Conservation (phyloP, 2,797 vertebrate species). For the Poecilia gillii region DNA sequence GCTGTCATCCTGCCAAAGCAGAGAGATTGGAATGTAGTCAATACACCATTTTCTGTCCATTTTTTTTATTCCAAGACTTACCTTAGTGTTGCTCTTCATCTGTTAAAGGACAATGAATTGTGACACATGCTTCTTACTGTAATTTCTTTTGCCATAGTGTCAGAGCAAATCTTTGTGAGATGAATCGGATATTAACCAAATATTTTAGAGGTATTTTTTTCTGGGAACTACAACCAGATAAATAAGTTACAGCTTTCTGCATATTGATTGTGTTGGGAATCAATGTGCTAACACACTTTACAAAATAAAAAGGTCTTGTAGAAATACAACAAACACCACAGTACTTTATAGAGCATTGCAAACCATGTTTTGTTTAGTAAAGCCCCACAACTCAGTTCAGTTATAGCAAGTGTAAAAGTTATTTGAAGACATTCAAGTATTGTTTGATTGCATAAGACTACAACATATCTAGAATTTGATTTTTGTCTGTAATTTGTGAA, state of each 20-base stretch:
- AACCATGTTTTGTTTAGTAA: neutral
- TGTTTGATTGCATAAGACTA: neutral
- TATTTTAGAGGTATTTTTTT: neutral
- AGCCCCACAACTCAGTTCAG: neutral
- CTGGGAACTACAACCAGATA: neutral
- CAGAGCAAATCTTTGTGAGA: neutral
- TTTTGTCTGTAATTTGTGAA: neutral
- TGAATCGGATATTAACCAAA: neutral
- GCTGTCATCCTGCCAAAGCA: neutral
- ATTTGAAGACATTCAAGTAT: neutral
- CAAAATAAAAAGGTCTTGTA: constrained; percentile 1
- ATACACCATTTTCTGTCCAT: neutral
- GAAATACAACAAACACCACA: neutral
- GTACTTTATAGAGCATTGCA: neutral
- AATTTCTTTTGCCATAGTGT: neutral
- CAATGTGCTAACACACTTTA: neutral
- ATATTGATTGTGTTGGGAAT: neutral
- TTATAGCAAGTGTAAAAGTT: neutral
- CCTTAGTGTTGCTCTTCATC: neutral
- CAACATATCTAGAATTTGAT: neutral
- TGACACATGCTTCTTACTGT: neutral
- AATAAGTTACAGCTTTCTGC: neutral
- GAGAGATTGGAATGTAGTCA: neutral
- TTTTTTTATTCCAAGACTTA: neutral
- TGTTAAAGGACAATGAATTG: neutral